Percentiles rank a stretch among this genome's conserved stretches.
These are phyloP conservation scores for Sapajus apella DNA, from an alignment of 2,113 vertebrate species.

Conservation along the genomic window DNA sequence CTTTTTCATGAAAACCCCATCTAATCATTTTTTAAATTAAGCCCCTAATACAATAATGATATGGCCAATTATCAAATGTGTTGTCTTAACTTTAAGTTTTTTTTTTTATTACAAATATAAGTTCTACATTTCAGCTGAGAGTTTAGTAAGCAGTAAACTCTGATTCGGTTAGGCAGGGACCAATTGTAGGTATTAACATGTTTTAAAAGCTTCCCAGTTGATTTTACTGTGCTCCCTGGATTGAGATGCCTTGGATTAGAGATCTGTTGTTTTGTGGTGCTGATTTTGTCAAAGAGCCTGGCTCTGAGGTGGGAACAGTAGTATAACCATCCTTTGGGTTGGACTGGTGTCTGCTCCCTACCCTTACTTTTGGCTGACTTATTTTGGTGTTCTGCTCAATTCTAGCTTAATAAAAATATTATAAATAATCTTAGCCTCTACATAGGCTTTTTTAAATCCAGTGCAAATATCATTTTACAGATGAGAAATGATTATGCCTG, in stretches of 20 bases:
- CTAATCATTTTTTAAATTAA: background rate
- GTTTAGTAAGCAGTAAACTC: background rate
- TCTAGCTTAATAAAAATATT: background rate
- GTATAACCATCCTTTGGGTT: background rate
- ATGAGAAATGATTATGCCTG: background rate
- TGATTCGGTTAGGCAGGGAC: background rate
- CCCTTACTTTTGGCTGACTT: background rate
- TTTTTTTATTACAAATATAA: background rate
- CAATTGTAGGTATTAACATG: background rate
- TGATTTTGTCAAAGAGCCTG: background rate
- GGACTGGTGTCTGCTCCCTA: background rate
- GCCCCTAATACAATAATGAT: background rate
- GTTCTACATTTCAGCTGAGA: background rate
- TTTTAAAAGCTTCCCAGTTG: background rate
- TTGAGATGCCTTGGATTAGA: background rate
- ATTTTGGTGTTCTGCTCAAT: background rate
- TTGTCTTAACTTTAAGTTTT: background rate
- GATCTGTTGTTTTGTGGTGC: background rate
- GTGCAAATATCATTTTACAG: background rate
- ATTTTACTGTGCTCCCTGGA: background rate
- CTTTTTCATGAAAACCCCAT: background rate
- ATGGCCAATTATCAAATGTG: background rate
- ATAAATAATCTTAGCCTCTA: background rate
- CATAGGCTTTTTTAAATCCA: background rate
- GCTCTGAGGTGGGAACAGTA: background rate